These are phyloP conservation scores for Crax fasciolata DNA, from an alignment of 2,797 vertebrate genomes.

Conservation along the genomic window DNA sequence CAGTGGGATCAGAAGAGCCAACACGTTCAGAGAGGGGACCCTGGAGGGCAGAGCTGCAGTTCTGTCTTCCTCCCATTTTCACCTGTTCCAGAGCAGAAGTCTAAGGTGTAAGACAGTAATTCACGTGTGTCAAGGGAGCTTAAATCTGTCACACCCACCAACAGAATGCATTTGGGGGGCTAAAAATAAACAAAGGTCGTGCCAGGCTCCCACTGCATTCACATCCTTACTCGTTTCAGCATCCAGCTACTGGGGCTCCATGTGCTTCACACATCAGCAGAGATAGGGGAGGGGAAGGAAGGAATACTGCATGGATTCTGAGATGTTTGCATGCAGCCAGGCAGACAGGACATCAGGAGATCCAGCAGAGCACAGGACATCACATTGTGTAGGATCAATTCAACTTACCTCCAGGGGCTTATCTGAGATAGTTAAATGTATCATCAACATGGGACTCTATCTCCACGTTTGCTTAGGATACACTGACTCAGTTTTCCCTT, in stretches of 20 bases:
- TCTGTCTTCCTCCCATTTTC: neutral
- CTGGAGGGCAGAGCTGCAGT: neutral
- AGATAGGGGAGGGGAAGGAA: neutral
- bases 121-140: neutral
- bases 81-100: neutral
- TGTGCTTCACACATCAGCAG: conserved; percentile 24
- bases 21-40: neutral
- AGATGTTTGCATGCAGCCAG: neutral
- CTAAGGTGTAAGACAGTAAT: neutral
- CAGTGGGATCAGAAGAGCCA: no score
- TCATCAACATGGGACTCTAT: neutral
- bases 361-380: neutral
- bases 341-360: neutral
- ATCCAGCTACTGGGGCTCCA: neutral
- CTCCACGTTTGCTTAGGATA: neutral
- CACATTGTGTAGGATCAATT: neutral
- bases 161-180: neutral
- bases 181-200: conserved; percentile 41
- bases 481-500: neutral
- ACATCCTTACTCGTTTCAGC: neutral
- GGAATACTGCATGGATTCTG: neutral
- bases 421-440: neutral
- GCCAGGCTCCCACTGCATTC: neutral
- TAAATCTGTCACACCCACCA: neutral
- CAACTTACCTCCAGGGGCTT: neutral